Evolutionary conservation across 1,140 invertebrate species (phyloP).

Genomic region (Caerostris darwini): DNA sequence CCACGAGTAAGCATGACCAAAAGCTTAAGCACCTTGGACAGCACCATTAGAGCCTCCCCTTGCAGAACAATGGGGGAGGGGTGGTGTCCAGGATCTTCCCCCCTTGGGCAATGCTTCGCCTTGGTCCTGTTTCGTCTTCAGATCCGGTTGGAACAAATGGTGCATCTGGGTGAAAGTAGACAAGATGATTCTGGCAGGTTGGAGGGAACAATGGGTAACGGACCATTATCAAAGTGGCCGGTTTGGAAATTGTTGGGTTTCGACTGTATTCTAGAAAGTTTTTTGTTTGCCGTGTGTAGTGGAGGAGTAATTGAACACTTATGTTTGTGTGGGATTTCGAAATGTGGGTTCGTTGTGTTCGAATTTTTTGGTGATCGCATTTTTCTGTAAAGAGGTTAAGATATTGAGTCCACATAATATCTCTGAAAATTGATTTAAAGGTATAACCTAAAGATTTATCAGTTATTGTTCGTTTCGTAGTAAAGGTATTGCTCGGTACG

Average conservation of each 20-base stretch:
- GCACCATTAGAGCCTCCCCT: neutral
- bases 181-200: neutral
- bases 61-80: slow-evolving; percentile 2
- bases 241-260: slow-evolving; percentile 15
- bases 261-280: neutral
- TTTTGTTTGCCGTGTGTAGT: neutral
- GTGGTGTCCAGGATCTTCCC: neutral
- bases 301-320: neutral
- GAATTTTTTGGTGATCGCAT: neutral
- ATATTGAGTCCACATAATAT: no score
- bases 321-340: neutral
- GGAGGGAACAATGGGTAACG: slow-evolving; percentile 3
- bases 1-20: neutral
- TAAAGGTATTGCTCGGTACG: no score
- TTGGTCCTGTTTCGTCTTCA: neutral
- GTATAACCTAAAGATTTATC: no score
- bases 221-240: neutral
- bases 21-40: neutral
- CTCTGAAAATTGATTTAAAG: no score
- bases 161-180: neutral
- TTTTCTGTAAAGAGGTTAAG: neutral
- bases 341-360: neutral
- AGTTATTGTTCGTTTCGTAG: no score
- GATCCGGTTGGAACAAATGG: neutral
- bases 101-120: neutral